Conservation (phyloP, 2,888 invertebrate species). For the Theodoxus fluviatilis region DNA sequence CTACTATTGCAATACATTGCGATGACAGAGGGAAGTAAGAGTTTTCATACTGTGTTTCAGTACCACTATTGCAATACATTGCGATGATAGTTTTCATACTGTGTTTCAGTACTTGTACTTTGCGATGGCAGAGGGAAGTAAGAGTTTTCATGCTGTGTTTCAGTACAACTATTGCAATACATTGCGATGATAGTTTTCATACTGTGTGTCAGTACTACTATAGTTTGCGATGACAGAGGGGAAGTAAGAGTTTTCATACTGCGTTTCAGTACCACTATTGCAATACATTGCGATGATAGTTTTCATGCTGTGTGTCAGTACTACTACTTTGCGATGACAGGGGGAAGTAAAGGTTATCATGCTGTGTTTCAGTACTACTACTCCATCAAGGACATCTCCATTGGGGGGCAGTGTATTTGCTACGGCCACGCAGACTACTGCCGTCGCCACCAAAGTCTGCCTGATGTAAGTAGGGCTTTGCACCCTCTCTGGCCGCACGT, state of each 20-base stretch:
- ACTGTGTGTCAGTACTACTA: no score
- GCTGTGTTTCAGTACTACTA: slow-evolving; percentile 98
- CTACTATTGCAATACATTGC: neutral
- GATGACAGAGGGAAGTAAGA: neutral
- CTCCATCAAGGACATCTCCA: slow-evolving; percentile 97
- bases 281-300: no score
- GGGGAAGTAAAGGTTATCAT: no score
- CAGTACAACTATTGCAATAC: neutral
- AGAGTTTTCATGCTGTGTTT: neutral
- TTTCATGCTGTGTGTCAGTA: no score
- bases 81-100: no score
- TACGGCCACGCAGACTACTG: slow-evolving; percentile 95
- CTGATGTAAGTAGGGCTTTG: slow-evolving; percentile 42
- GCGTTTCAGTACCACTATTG: slow-evolving; percentile 98
- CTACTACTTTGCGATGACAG: no score
- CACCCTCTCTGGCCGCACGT: no score
- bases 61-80: neutral
- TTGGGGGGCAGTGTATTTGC: slow-evolving; percentile 98
- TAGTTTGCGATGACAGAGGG: no score
- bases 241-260: no score
- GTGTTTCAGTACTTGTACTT: no score
- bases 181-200: no score
- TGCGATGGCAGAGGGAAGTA: no score
- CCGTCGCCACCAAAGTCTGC: slow-evolving; percentile 35
- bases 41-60: neutral